Percentiles rank a stretch among this genome's conserved stretches.
These are phyloP conservation scores for Panzeria rudis DNA, from an alignment of 2,888 invertebrate genomes.

Conservation along the genomic window DNA sequence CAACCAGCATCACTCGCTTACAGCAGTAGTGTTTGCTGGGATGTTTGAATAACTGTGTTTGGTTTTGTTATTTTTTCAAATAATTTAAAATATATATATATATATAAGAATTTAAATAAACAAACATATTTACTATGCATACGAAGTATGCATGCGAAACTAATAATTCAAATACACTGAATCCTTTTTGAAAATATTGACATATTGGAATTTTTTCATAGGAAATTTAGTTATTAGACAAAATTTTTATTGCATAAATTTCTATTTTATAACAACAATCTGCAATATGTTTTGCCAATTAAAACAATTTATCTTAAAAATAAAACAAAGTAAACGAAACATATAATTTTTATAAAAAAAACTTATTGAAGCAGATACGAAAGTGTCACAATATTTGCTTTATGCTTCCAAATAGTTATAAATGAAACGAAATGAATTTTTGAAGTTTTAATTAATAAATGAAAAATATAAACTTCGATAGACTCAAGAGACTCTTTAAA, in stretches of 20 bases:
- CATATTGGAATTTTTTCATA: neutral
- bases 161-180: neutral
- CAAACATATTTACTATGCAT: too few species aligned
- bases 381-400: constrained; percentile 20
- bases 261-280: neutral
- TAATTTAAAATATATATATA: too few species aligned
- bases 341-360: neutral
- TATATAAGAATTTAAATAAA: too few species aligned
- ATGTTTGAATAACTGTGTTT: too few species aligned
- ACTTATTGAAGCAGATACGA: neutral
- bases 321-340: neutral
- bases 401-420: neutral
- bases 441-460: neutral
- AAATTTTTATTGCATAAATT: neutral
- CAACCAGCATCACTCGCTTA: too few species aligned
- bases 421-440: neutral
- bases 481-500: neutral
- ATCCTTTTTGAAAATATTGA: neutral
- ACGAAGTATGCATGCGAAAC: too few species aligned
- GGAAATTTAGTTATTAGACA: neutral
- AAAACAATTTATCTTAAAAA: neutral
- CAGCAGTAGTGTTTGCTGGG: too few species aligned
- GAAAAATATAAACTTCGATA: neutral
- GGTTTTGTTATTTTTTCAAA: too few species aligned
- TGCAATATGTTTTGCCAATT: neutral